Conservation (phyloP, 2,797 vertebrate species). For the Xiphophorus birchmanni region DNA sequence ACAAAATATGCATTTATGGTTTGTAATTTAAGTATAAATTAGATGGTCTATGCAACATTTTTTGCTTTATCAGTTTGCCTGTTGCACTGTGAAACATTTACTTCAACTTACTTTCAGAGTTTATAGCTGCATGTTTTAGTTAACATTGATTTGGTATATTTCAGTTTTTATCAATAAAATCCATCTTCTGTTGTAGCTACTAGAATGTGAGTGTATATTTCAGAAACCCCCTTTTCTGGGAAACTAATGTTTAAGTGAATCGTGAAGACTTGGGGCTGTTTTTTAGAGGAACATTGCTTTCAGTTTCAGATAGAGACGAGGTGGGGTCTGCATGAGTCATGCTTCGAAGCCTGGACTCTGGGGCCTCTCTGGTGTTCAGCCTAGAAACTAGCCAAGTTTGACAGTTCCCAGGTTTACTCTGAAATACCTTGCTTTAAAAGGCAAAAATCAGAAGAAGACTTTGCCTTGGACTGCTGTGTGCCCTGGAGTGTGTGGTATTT, state of each 20-base stretch:
- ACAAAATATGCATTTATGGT: not conserved
- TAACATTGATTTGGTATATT: not conserved
- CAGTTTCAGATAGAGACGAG: constrained; percentile 57
- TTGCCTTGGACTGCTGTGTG: constrained; percentile 49
- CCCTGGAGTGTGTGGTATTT: constrained; percentile 57
- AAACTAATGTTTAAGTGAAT: constrained; percentile 42
- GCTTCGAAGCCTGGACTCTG: constrained; percentile 39
- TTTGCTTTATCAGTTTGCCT: not conserved
- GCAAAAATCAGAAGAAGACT: constrained; percentile 69
- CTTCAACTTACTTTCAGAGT: not conserved
- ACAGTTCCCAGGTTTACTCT: constrained; percentile 76
- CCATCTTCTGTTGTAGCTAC: not conserved
- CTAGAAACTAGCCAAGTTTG: constrained; percentile 75
- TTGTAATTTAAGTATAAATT: not conserved
- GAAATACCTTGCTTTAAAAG: constrained; percentile 83
- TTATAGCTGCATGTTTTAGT: not conserved
- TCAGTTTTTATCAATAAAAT: not conserved
- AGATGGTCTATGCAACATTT: not conserved
- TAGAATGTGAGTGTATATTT: not conserved
- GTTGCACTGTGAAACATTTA: not conserved
- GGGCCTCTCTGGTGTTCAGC: constrained; percentile 69
- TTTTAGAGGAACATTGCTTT: constrained; percentile 32
- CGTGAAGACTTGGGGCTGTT: not conserved
- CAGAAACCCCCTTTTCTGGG: not conserved
- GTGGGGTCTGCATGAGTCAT: constrained; percentile 66